Conservation (phyloP, 2,888 invertebrate genomes). For the Tachystola acroxantha region DNA sequence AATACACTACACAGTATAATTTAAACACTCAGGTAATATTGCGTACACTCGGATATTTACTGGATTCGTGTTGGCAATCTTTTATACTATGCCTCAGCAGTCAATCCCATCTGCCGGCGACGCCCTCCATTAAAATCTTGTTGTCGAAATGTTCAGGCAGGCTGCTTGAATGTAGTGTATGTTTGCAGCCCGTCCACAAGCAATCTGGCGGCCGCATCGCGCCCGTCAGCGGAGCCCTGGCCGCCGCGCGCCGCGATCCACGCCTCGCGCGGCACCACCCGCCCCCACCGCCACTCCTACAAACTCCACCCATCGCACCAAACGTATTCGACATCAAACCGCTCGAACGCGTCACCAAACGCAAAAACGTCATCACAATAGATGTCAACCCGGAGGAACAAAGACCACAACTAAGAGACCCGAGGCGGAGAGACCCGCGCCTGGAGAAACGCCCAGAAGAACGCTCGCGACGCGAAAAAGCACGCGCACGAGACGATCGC, state of each 20-base stretch:
- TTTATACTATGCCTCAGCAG: too few relatives aligned
- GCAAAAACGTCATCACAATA: conserved; percentile 68
- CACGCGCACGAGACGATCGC: conserved; percentile 15
- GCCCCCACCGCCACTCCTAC: conserved; percentile 16
- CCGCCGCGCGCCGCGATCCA: conserved; percentile 46
- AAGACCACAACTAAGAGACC: conserved; percentile 19
- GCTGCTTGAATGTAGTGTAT: conserved; percentile 7
- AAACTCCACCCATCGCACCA: conserved; percentile 43
- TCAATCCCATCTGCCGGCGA: too few relatives aligned
- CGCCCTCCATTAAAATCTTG: too few relatives aligned
- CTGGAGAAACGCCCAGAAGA: conserved; percentile 19
- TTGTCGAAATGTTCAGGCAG: too few relatives aligned
- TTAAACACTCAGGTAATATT: too few relatives aligned
- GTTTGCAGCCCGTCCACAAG: conserved; percentile 57
- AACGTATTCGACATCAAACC: conserved; percentile 72
- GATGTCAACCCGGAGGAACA: conserved; percentile 46
- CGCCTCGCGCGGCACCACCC: conserved; percentile 35
- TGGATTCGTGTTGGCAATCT: too few relatives aligned
- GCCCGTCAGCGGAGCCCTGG: conserved; percentile 50
- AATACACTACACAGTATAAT: too few relatives aligned
- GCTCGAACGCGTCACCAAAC: conserved; percentile 56
- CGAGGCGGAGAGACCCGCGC: conserved; percentile 32
- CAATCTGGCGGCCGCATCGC: conserved; percentile 48
- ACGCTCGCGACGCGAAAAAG: conserved; percentile 7
- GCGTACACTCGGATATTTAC: too few relatives aligned